Evolutionary conservation across 2,888 invertebrate species (phyloP), one percentile per base, ranked within the genome.

Genomic region (Drosophila testacea): DNA sequence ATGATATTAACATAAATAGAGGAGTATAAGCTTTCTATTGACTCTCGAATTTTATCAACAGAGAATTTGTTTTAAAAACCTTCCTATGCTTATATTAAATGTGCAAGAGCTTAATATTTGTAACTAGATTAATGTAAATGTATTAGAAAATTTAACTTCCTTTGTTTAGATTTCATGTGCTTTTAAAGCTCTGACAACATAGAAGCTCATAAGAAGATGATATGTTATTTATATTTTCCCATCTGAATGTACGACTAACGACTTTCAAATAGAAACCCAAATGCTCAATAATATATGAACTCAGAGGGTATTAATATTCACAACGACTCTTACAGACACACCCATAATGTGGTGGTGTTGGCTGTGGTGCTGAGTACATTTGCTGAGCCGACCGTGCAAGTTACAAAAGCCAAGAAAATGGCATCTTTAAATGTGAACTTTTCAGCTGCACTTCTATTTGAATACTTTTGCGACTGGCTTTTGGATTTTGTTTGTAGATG

Each of bases 361-460:
- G 38, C 13, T 46, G 54, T 67, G 72, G 59, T 74, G 76, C 60
- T 57, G 77, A 69, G 72, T 69, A 75, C 82, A 73, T 77, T 84
- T 84, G 82, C 66, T 64, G 65, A 51, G 39, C 38, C 57, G 75
- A 68, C 71, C 77, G 68, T 73, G 81, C 86, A 74, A 79, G 69
- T 72, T 77, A 10, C 72, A 71, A 73, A 83, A 86, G 76, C 74
- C 70, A 81, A 73, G 83, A 81, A 82, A 84, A 84, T 86, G 87
- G 87, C 83, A 84, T 86, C 83, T 86, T 86, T 87, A 86, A 84
- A 84, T 88, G 87, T 88, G 83, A 88, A 84, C 89, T 88, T 84
- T 88, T 77, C 86, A 80, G 78, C 81, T 83, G 88, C 83, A 85
- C 78, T 86, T 88, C 79, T 83, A 83, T 84, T 78, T 86, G 87